A percentile compares a stretch with the other conserved stretches of the same genome.
phyloP scores from a whole-genome alignment of 2,888 invertebrate species.

The Drosophila nigricruria region DNA sequence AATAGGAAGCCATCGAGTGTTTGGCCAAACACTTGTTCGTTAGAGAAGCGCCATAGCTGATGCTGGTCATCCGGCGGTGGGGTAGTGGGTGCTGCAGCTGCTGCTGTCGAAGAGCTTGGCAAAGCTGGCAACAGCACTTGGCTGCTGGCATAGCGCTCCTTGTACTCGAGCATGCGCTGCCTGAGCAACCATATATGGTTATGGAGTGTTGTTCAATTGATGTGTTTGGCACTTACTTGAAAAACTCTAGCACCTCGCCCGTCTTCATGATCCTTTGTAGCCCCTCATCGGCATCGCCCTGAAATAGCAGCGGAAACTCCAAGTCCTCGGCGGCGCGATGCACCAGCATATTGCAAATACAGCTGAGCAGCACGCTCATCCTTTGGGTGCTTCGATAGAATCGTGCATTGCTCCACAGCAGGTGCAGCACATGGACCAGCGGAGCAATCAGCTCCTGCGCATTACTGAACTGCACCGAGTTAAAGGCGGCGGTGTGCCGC shows the following conservation, averaged over 20 bases:
- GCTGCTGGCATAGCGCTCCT: slow-evolving; percentile 73
- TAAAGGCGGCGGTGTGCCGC: slow-evolving; percentile 86
- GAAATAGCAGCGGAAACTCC: slow-evolving; percentile 93
- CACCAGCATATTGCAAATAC: slow-evolving; percentile 93
- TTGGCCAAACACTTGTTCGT: slow-evolving; percentile 90
- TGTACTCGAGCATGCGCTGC: slow-evolving; percentile 79
- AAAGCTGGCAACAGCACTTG: slow-evolving; percentile 73
- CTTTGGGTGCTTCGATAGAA: slow-evolving; percentile 90
- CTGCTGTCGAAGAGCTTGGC: slow-evolving; percentile 32
- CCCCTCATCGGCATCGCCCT: slow-evolving; percentile 92
- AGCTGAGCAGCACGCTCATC: slow-evolving; percentile 90
- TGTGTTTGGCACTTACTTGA: slow-evolving; percentile 86
- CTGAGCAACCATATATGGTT: slow-evolving; percentile 51
- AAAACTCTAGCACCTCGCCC: slow-evolving; percentile 86
- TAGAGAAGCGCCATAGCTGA: slow-evolving; percentile 90
- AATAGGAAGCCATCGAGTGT: slow-evolving; percentile 88
- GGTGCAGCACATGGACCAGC: slow-evolving; percentile 93
- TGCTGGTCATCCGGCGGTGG: slow-evolving; percentile 86
- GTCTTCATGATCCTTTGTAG: slow-evolving; percentile 88
- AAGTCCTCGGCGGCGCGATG: slow-evolving; percentile 90
- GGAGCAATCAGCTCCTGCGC: slow-evolving; percentile 88
- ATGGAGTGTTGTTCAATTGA: not conserved
- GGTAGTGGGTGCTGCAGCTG: slow-evolving; percentile 79
- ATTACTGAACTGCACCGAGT: slow-evolving; percentile 90
- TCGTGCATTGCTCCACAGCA: slow-evolving; percentile 94